These are phyloP conservation scores for Nemoura dubitans DNA, from an alignment of 2,888 invertebrate genomes.

Conservation along the genomic window DNA sequence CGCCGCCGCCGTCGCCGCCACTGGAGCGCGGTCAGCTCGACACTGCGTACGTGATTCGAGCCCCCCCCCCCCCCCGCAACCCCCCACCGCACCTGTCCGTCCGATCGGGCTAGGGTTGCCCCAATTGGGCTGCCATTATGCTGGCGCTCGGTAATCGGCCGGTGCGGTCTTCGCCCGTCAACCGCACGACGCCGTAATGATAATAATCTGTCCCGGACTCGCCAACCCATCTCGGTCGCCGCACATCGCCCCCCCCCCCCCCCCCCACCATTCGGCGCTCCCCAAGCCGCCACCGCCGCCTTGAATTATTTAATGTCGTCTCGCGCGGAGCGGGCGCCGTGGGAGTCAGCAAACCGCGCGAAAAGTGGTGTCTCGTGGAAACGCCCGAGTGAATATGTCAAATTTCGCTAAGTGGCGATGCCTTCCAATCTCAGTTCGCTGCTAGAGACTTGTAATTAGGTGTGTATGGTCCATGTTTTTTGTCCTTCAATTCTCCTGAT, in stretches of 20 bases:
- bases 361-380: background rate
- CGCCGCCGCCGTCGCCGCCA: background rate
- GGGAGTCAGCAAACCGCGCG: background rate
- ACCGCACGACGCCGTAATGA: background rate
- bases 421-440: background rate
- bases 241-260: background rate
- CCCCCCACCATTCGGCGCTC: too few species aligned
- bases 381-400: background rate
- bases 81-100: background rate
- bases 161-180: background rate
- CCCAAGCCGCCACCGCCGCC: background rate
- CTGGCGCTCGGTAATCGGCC: background rate
- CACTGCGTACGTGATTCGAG: background rate
- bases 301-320: slow-evolving; percentile 15
- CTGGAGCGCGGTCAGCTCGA: background rate
- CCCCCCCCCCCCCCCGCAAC: background rate
- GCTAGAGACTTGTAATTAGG: background rate
- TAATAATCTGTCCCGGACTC: background rate
- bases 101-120: slow-evolving; percentile 3
- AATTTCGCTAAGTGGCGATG: background rate
- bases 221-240: background rate
- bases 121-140: slow-evolving; percentile 12
- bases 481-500: background rate
- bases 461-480: background rate
- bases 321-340: slow-evolving; percentile 14